Evolutionary conservation across 2,113 vertebrate genomes (phyloP), one percentile per base, ranked within the genome.

Genomic region (Onychostoma macrolepis): DNA sequence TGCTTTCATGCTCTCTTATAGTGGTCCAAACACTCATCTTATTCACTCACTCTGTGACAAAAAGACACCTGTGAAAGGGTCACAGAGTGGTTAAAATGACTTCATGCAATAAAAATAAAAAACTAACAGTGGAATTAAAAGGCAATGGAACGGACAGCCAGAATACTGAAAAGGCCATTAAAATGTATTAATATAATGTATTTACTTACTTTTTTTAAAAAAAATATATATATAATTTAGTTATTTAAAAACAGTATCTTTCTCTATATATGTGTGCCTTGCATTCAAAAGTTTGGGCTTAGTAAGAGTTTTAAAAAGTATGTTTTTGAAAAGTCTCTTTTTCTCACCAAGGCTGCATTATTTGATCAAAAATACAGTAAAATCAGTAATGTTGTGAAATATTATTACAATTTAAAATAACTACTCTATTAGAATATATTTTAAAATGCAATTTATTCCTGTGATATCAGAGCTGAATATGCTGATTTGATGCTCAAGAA

Each of bases 31-130:
- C 26, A 65, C 75, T 13, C 41, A 36, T 79, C 61, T 69, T 86
- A 79, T 86, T 79, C 26, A 1, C 28, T 38, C 84, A 50, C 33
- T 72, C 45, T 86, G 41, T 58, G 77, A 80, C 28, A 67, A 86
- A 13, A 58, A 38, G 17, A 80, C 72, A 26, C 61, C 12, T 72
- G 36, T 1, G 48, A 72, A 80, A 26, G 45, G 76, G 33, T 71
- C 85, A 86, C 75, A 43, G 28, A 85, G 30, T 2, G 41, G 43
- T 69, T 69, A 33, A 15, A 71, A 43, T 38, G 6, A 7, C 19
- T 33, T 33, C n/a, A 33, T 50, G 36, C 36, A 74, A 38, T 4
- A 26, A 24, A 21, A 26, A 48, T 38, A 9, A 26, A 76, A 71
- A 48, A 33, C 4, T 1, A 15, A 78, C 4, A 53, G 17, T 21